Evolutionary conservation across 1,140 invertebrate species (phyloP).

Genomic region (Lordiphosa stackelbergi): DNA sequence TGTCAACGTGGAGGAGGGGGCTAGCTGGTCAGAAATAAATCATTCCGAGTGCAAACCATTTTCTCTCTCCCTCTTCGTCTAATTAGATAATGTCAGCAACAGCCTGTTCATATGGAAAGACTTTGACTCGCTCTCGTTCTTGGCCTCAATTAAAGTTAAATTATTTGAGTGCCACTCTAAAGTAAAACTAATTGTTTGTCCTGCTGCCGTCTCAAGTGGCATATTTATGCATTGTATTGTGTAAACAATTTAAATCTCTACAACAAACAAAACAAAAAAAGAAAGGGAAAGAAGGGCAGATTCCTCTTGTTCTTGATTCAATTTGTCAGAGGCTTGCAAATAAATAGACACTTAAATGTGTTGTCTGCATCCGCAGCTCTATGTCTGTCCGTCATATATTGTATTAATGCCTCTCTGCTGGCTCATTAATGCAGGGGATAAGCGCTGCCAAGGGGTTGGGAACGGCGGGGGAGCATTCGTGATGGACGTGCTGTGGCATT

Average conservation of each 20-base stretch:
- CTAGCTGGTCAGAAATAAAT: slow-evolving; percentile 42
- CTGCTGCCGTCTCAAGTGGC: slow-evolving; percentile 22
- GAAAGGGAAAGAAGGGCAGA: background rate
- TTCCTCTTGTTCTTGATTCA: slow-evolving; percentile 58
- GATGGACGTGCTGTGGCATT: slow-evolving; percentile 33
- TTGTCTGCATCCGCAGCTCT: slow-evolving; percentile 40
- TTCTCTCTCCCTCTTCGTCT: slow-evolving; percentile 34
- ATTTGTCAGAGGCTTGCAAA: slow-evolving; percentile 56
- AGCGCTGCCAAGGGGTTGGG: background rate
- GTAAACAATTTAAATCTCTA: slow-evolving; percentile 3
- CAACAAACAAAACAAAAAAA: background rate
- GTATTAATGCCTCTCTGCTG: slow-evolving; percentile 67
- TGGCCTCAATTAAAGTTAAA: slow-evolving; percentile 73
- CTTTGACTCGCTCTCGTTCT: slow-evolving; percentile 18
- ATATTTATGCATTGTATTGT: background rate
- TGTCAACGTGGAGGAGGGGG: slow-evolving; percentile 25
- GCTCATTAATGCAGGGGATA: slow-evolving; percentile 69
- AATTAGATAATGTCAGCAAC: slow-evolving; percentile 73
- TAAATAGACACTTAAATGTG: slow-evolving; percentile 46
- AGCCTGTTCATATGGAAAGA: slow-evolving; percentile 19
- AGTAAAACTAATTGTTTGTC: slow-evolving; percentile 70
- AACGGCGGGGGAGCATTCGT: background rate
- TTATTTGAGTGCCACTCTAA: slow-evolving; percentile 61
- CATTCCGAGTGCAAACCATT: slow-evolving; percentile 45
- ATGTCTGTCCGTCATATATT: slow-evolving; percentile 19